These are phyloP conservation scores for Solenodon paradoxus DNA, from an alignment of 2,113 vertebrate species.

Conservation along the genomic window DNA sequence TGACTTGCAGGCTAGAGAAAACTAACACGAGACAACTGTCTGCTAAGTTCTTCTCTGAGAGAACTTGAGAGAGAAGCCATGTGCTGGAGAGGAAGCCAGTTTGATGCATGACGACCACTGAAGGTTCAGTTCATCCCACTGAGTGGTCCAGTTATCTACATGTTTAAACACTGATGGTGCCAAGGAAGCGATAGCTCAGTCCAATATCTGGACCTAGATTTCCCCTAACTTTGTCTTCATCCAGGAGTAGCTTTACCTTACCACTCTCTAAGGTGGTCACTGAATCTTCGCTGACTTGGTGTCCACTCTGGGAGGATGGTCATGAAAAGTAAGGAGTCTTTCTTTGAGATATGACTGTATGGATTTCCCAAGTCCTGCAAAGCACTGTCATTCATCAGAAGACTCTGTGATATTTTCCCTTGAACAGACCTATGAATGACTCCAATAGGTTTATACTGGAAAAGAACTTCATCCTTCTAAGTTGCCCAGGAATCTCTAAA, in stretches of 20 bases:
- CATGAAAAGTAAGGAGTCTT: not conserved
- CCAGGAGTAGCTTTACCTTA: too few relatives aligned
- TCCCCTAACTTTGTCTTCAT: not conserved
- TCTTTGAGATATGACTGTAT: not conserved
- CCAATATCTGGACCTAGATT: not conserved
- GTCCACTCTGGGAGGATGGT: not conserved
- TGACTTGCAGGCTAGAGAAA: not conserved
- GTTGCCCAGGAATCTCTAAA: not conserved
- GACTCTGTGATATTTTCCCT: not conserved
- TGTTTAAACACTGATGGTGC: fast-evolving
- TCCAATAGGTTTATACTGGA: not conserved
- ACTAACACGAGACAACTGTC: not conserved
- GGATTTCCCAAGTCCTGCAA: not conserved
- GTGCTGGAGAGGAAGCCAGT: not conserved
- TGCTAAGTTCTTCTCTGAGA: not conserved
- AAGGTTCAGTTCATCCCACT: fast-evolving
- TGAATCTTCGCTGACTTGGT: not conserved
- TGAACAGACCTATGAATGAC: not conserved
- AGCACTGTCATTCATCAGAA: not conserved
- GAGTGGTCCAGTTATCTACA: not conserved
- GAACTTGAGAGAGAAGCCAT: not conserved
- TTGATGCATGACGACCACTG: not conserved
- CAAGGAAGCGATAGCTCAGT: not conserved
- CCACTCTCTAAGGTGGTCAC: not conserved
- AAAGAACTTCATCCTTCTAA: not conserved